These are phyloP conservation scores for Chlorodrepanis virens DNA, from an alignment of 2,113 vertebrate species.

Conservation along the genomic window DNA sequence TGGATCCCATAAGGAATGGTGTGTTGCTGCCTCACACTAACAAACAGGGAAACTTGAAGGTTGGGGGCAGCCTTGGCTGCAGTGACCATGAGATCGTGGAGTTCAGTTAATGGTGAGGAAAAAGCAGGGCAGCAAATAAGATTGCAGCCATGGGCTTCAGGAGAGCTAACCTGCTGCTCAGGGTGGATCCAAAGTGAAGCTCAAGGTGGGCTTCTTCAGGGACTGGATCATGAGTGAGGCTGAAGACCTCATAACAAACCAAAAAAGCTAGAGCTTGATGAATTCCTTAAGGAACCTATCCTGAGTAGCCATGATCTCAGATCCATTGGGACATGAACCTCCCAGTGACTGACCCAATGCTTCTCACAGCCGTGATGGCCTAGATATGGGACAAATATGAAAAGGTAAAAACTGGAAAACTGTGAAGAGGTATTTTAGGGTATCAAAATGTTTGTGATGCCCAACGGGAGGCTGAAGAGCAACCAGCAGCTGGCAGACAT, in stretches of 20 bases:
- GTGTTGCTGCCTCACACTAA: neutral
- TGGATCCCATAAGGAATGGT: neutral
- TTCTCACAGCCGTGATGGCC: neutral
- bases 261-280: rapidly evolving
- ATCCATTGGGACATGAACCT: neutral
- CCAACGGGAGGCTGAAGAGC: conserved; percentile 92
- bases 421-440: conserved; percentile 82
- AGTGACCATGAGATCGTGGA: neutral
- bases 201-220: neutral
- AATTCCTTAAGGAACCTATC: neutral
- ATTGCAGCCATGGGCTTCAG: neutral
- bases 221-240: neutral
- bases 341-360: neutral
- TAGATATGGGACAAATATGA: conserved; percentile 78
- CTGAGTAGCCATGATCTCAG: neutral
- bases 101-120: neutral
- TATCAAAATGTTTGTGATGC: conserved; percentile 94
- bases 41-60: neutral
- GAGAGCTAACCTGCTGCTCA: neutral
- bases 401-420: conserved; percentile 91
- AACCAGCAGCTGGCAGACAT: conserved; percentile 89
- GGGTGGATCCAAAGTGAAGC: neutral
- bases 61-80: neutral
- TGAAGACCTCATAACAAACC: neutral
- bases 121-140: neutral